Conservation (phyloP, 1,140 invertebrate genomes). For the Drosophila jambulina region DNA sequence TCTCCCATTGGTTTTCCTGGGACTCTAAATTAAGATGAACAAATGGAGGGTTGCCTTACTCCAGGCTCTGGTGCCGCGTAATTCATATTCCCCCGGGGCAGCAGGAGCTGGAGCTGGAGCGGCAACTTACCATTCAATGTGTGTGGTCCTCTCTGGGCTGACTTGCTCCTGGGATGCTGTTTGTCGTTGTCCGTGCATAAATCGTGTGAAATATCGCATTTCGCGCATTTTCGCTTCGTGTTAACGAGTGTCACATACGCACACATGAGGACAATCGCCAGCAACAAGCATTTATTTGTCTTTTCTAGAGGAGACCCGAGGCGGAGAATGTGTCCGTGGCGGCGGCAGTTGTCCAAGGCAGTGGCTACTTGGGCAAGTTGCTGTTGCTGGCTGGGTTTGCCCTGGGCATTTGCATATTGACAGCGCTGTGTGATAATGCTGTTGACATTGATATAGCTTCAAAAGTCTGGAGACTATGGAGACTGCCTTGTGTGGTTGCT, state of each 20-base stretch:
- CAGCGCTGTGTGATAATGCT: slow-evolving; percentile 79
- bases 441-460: slow-evolving; percentile 82
- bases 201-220: slow-evolving; percentile 85
- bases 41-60: slow-evolving; percentile 32
- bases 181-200: slow-evolving; percentile 81
- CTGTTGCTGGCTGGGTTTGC: slow-evolving; percentile 29
- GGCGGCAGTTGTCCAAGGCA: slow-evolving; percentile 3
- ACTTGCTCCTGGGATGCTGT: slow-evolving; percentile 40
- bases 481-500: slow-evolving; percentile 42
- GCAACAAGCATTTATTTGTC: slow-evolving; percentile 78
- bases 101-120: slow-evolving; percentile 17
- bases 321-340: slow-evolving; percentile 38
- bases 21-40: slow-evolving; percentile 50
- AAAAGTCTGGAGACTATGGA: slow-evolving; percentile 54
- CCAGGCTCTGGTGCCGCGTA: slow-evolving; percentile 8
- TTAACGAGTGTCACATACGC: slow-evolving; percentile 80
- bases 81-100: slow-evolving; percentile 27
- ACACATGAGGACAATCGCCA: slow-evolving; percentile 48
- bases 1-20: slow-evolving; percentile 30
- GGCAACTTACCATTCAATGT: slow-evolving; percentile 54
- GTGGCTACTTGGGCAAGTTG: slow-evolving; percentile 47
- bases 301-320: slow-evolving; percentile 41
- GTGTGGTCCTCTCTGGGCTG: slow-evolving; percentile 58
- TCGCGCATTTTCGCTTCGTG: slow-evolving; percentile 82
- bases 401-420: slow-evolving; percentile 79